Evolutionary conservation across 2,888 invertebrate species (phyloP), one percentile per base, ranked within the genome.

Genomic region (Melipona beecheii): DNA sequence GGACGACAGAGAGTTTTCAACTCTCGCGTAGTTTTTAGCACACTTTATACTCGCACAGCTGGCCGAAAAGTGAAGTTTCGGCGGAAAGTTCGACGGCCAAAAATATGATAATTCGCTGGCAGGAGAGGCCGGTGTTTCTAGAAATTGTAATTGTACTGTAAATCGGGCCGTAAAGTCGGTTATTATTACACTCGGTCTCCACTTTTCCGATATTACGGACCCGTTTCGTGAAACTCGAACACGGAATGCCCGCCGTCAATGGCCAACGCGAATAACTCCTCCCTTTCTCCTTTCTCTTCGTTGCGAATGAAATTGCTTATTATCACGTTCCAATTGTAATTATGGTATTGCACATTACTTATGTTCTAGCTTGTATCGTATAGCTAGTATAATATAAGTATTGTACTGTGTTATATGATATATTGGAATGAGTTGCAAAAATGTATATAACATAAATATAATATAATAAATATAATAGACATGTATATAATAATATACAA

Each of bases 121-220:
- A 62, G 27, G n/a, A 31, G 62, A 21, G 17, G 24, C 49, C 31
- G n/a, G 24, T 64, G 54, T 77, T 74, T 58, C 66, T 21, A 27
- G 66, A 78, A 78, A 75, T 70, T 78, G 69, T 77, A 58, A 73
- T 77, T 62, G 49, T 66, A 66, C 70, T 58, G 70, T 31, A 27
- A 60, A 71, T 75, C 60, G 60, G 74, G 71, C 74, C 64, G 70
- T 84, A 82, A 70, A 43, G 43, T 11, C 43, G 43, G 43, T 43
- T 43, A 43, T 43, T 43, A 43, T 81, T 83, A 81, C 71, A 50
- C 83, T 74, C 58, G 50, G 56, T 58, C 64, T 81, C 73, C 68
- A 76, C 60, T 76, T 83, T 76, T 70, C 64, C 69, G 65, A 83
- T 83, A 81, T 73, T 83, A 76, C 72, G 31, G 58, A 82, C 81